A percentile compares a stretch with the other conserved stretches of the same genome.
Conservation (phyloP, 2,888 invertebrate genomes). For the Epirrhoe alternata region DNA sequence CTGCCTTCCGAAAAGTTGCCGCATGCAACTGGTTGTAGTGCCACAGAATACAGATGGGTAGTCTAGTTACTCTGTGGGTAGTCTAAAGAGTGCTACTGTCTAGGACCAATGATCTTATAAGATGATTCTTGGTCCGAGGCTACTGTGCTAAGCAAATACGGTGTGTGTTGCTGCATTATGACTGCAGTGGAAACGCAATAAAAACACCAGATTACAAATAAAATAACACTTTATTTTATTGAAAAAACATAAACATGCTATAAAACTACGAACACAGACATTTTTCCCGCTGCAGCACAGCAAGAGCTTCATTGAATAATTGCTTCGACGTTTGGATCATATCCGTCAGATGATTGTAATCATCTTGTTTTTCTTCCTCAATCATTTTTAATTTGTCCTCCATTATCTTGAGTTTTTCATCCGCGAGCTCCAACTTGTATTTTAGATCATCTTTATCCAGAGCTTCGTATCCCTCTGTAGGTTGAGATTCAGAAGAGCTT, state of each 20-base stretch:
- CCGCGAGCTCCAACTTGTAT: slow-evolving; percentile 85
- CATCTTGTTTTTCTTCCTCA: slow-evolving; percentile 86
- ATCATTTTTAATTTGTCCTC: slow-evolving; percentile 87
- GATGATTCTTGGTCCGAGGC: no score
- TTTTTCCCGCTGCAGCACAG: slow-evolving; percentile 75
- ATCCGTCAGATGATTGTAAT: slow-evolving; percentile 82
- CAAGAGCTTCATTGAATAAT: slow-evolving; percentile 82
- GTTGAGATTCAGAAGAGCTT: slow-evolving; percentile 58
- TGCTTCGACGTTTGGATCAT: slow-evolving; percentile 85
- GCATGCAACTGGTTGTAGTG: neutral
- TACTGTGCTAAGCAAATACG: no score
- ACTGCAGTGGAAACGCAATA: neutral
- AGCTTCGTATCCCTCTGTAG: slow-evolving; percentile 55
- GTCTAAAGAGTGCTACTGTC: no score
- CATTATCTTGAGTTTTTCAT: slow-evolving; percentile 88
- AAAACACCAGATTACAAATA: neutral
- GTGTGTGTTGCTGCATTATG: no score
- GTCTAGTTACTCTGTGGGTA: no score
- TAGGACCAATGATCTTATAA: no score
- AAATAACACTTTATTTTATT: slow-evolving; percentile 32
- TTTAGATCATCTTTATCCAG: slow-evolving; percentile 74
- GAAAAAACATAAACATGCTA: slow-evolving; percentile 39
- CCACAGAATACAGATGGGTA: no score
- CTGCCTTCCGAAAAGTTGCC: neutral
- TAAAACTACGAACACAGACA: slow-evolving; percentile 66